Evolutionary conservation across 1,140 invertebrate species (phyloP).

Genomic region (Diachasma alloeum): DNA sequence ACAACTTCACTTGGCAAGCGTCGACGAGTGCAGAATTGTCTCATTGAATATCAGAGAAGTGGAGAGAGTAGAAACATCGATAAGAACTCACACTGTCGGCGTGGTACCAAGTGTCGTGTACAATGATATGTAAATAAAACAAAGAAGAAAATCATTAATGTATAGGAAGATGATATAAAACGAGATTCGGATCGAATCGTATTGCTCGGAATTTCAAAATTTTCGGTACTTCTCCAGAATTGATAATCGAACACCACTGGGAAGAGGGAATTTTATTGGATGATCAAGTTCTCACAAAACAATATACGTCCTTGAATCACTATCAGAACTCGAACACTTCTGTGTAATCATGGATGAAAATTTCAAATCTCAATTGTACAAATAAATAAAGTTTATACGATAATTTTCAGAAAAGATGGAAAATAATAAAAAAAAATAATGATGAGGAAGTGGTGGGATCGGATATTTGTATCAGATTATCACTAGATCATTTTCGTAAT

Average conservation of each 20-base stretch:
- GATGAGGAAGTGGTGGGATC: not conserved
- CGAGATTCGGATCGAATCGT: not conserved
- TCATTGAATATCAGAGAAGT: no score
- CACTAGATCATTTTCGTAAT: no score
- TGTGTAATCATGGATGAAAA: not conserved
- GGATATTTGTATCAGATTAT: no score
- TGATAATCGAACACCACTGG: not conserved
- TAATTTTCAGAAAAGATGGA: slow-evolving; percentile 8
- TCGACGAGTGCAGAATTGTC: not conserved
- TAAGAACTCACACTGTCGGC: not conserved
- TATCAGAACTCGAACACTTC: not conserved
- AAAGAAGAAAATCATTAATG: not conserved
- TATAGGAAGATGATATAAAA: slow-evolving; percentile 6
- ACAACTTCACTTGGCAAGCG: not conserved
- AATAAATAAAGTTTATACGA: slow-evolving; percentile 2
- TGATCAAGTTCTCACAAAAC: not conserved
- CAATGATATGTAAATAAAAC: not conserved
- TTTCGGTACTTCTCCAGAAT: not conserved
- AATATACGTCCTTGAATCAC: not conserved
- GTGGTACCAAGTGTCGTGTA: not conserved
- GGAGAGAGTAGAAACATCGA: not conserved
- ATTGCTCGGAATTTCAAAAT: not conserved
- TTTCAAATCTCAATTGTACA: slow-evolving; percentile 10
- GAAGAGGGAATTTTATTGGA: not conserved
- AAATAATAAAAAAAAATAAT: not conserved